These are phyloP conservation scores for Anolis carolinensis DNA, from an alignment of 2,113 vertebrate species.

Conservation along the genomic window DNA sequence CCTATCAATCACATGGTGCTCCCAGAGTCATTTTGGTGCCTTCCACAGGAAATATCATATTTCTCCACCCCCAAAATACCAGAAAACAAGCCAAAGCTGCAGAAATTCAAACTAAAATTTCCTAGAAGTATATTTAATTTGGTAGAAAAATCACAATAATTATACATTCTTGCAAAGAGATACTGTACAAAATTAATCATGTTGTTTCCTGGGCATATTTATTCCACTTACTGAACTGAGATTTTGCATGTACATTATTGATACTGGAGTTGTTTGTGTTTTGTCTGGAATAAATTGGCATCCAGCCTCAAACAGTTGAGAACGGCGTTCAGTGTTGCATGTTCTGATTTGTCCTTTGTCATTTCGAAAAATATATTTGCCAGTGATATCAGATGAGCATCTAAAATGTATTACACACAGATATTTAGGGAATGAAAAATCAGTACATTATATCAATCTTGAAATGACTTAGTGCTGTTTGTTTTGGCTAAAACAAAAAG, in stretches of 20 bases:
- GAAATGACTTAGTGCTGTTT: neutral
- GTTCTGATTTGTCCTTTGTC: slow-evolving; percentile 22
- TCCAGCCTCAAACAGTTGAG: slow-evolving; percentile 59
- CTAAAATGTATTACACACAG: slow-evolving; percentile 41
- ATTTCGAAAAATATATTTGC: slow-evolving; percentile 31
- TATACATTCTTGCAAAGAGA: neutral
- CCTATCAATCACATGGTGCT: too few species aligned
- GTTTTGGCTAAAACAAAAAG: neutral
- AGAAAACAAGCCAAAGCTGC: too few species aligned
- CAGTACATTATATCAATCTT: neutral
- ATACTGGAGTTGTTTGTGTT: slow-evolving; percentile 49
- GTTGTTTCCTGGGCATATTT: neutral
- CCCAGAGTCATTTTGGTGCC: too few species aligned
- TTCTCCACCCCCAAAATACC: too few species aligned
- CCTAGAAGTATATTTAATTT: neutral
- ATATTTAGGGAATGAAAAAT: neutral
- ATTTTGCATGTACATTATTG: slow-evolving; percentile 72
- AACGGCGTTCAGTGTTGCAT: slow-evolving; percentile 49
- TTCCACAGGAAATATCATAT: too few species aligned
- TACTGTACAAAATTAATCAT: neutral
- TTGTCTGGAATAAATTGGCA: slow-evolving; percentile 68
- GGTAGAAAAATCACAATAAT: neutral
- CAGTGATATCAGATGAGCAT: slow-evolving; percentile 63
- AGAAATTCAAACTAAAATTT: neutral
- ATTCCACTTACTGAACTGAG: slow-evolving; percentile 67